These are phyloP conservation scores for Noctua comes DNA, from an alignment of 2,888 invertebrate species.

Conservation along the genomic window DNA sequence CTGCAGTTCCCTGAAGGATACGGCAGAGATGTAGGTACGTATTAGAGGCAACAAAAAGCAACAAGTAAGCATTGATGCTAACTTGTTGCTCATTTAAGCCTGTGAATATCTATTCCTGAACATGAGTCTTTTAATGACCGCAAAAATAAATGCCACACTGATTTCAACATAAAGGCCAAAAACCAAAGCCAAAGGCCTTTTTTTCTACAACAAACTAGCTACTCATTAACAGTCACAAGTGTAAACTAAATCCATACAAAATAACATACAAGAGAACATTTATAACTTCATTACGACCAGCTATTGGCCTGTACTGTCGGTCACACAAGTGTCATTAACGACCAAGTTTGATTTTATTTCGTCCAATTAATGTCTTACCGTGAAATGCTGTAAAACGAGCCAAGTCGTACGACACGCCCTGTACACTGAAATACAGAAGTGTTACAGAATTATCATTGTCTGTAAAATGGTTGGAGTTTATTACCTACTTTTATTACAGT, in stretches of 20 bases:
- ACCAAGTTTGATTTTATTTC: constrained; percentile 82
- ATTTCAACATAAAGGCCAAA: constrained; percentile 8
- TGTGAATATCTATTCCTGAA: background rate
- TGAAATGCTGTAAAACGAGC: constrained; percentile 86
- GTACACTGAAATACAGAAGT: constrained; percentile 70
- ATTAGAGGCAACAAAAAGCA: background rate
- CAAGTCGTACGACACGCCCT: constrained; percentile 76
- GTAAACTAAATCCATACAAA: constrained; percentile 45
- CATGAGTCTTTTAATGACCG: no score
- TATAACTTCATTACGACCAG: constrained; percentile 65
- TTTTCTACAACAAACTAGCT: background rate
- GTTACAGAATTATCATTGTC: constrained; percentile 39
- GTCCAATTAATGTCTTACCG: constrained; percentile 87
- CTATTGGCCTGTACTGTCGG: constrained; percentile 53
- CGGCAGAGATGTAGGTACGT: no score
- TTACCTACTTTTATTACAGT: constrained; percentile 25
- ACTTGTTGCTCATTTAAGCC: background rate
- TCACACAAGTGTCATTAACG: constrained; percentile 67
- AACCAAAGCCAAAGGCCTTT: background rate
- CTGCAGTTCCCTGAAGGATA: background rate
- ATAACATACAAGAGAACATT: constrained; percentile 51
- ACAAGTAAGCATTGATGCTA: background rate
- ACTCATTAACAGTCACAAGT: constrained; percentile 19
- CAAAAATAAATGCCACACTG: background rate
- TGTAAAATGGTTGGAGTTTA: constrained; percentile 19